Evolutionary conservation across 2,888 invertebrate genomes (phyloP).

Genomic region (Drosophila anceps): DNA sequence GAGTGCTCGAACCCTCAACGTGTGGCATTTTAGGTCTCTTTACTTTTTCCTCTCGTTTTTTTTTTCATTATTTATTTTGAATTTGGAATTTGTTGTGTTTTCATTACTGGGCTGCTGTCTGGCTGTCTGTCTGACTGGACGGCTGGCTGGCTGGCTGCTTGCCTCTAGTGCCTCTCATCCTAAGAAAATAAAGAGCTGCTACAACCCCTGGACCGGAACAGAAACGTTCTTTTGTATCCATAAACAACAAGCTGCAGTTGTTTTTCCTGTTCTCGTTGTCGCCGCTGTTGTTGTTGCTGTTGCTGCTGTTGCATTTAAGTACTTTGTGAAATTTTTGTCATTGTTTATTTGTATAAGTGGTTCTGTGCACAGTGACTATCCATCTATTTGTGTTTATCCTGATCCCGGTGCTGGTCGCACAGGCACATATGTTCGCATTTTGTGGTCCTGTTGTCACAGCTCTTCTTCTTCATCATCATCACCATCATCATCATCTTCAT

Average conservation of each 20-base stretch:
- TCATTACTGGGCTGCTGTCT: conserved; percentile 62
- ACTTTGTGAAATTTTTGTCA: conserved; percentile 78
- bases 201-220: conserved; percentile 58
- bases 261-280: conserved; percentile 35
- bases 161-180: conserved; percentile 41
- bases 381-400: conserved; percentile 61
- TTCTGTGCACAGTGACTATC: conserved; percentile 30
- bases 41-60: conserved; percentile 18
- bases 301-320: conserved; percentile 65
- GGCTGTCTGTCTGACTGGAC: no score
- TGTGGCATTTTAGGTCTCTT: conserved; percentile 53
- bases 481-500: not conserved
- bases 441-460: conserved; percentile 49
- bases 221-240: conserved; percentile 41
- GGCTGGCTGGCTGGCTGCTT: conserved; percentile 35
- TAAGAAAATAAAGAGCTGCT: conserved; percentile 59
- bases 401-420: conserved; percentile 45
- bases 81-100: conserved; percentile 72
- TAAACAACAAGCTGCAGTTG: conserved; percentile 73
- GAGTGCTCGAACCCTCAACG: conserved; percentile 37
- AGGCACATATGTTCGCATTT: conserved; percentile 52
- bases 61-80: conserved; percentile 69
- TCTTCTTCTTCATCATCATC: not conserved
- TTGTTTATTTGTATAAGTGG: conserved; percentile 76
- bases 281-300: conserved; percentile 36